Base-by-base conservation (phyloP, 2,113 vertebrate species). In the Scortum barcoo region DNA sequence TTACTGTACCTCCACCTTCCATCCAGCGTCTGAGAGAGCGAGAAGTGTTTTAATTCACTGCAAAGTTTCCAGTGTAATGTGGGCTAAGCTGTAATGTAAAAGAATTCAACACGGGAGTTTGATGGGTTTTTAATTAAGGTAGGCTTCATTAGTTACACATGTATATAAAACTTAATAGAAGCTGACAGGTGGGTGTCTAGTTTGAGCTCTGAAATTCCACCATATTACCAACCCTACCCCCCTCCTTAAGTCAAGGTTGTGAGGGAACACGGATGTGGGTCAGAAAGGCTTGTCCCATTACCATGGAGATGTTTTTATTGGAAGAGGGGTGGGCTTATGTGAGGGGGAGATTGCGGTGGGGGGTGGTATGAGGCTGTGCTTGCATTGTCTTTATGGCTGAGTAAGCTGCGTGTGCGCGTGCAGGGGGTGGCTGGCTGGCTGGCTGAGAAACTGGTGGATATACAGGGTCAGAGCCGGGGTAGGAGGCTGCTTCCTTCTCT, bases 301-400 rank as follows among this genome's bases (percentile, higher is more conserved):
- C 93, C 91, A 95, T 94, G 93, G 93, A 78, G 91, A 95, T 81
- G 86, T 85, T 92, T 91, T 94, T 93, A 88, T 91, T 93, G 81
- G 84, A 88, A 90, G 87, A 81, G 75, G 78, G 72, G 75, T 76
- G 65, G 76, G 87, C 57, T 85, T 86, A 61, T 42, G 28, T 82
- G 76, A 50, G 62, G 81, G 86, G 83, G 80, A 57, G 80, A 75
- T 69, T 9, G 26, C 22, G 53, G n/a, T 1, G 65, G 57, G 70
- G 40, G 40, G 1, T 79, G 63, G 5, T 57, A 62, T 75, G 83
- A 68, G 76, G 86, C 81, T 77, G 53, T 67, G 58, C 84, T 75
- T n/a, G 82, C 79, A 91, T 91, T 93, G 92, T 88, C 83, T 94
- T 91, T 91, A 67, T 92, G 92, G 89, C 89, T 92, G 92, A 92